Evolutionary conservation across 2,797 vertebrate genomes (phyloP).

Genomic region (Naso thynnoides): DNA sequence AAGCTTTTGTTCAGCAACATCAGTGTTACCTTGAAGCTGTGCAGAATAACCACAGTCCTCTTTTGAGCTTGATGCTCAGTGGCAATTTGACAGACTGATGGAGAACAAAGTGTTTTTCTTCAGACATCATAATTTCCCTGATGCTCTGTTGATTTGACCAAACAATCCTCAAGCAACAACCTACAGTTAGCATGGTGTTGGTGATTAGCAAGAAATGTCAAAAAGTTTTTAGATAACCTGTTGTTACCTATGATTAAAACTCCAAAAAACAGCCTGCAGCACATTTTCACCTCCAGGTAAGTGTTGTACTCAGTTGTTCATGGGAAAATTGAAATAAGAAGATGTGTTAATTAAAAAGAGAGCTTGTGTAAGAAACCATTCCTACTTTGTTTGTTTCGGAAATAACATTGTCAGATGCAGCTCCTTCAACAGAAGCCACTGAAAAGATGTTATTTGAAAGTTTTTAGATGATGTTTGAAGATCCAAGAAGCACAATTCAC

Average conservation of each 20-base stretch:
- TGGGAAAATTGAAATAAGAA: background rate
- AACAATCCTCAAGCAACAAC: background rate
- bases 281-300: background rate
- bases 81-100: background rate
- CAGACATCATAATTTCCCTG: background rate
- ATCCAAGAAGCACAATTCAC: background rate
- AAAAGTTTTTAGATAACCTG: background rate
- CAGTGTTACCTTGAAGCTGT: background rate
- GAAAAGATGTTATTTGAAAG: background rate
- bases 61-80: background rate
- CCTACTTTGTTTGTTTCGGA: no score
- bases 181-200: no score
- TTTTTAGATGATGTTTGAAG: background rate
- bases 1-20: slow-evolving; percentile 4
- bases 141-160: background rate
- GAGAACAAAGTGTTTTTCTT: background rate
- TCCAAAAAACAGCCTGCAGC: background rate
- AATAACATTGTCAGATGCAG: no score
- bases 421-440: background rate
- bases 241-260: background rate
- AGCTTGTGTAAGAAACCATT: background rate
- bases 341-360: background rate
- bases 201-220: background rate
- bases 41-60: background rate
- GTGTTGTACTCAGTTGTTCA: background rate